Base-by-base conservation (phyloP, 2,113 vertebrate genomes). In the Picathartes gymnocephalus region DNA sequence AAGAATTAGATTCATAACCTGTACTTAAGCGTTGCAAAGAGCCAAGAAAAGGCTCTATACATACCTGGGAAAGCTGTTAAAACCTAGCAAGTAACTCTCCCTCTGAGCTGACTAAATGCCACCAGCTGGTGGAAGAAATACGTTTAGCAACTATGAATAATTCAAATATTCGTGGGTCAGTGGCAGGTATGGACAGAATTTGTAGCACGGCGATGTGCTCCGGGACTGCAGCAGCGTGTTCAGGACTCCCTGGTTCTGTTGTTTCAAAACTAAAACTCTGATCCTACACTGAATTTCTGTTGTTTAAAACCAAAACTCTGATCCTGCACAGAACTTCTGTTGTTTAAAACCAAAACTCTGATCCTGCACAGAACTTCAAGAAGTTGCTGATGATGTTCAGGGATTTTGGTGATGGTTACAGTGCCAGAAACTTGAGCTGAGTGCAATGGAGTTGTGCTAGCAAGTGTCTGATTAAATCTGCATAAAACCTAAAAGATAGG, bases 381-480 rank as follows among this genome's bases (percentile, higher is more conserved):
- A 30, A 80, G 42, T 27, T 11, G 2, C 54, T 72, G 64, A 6
- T 86, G 92, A 37, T 6, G 3, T 37, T 91, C 69, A 78, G 82
- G 73, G 60, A 81, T 86, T 47, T 18, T 1, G 7, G 50, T 33
- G 61, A 18, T 37, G 40, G 61, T 4, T 4, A 15, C 3, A 2
- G 37, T 1, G 0, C 35, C 45, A 40, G 54, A 27, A 83, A 66
- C n/a, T 86, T 54, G 77, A 83, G 48, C 69, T 62, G 95, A 83
- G 76, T 45, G 44, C 71, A 88, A 47, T 5, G 13, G 86, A 94
- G 56, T 39, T 78, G 73, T 74, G 60, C 42, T 71, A 91, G 60
- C 39, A 86, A 88, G 51, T 81, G 76, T 84, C 90, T 92, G 91
- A 68, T 86, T 95, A 86, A 77, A 94, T 95, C 51, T 83, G 33